Evolutionary conservation across 1,140 invertebrate genomes (phyloP).

Genomic region (Hirudo medicinalis): DNA sequence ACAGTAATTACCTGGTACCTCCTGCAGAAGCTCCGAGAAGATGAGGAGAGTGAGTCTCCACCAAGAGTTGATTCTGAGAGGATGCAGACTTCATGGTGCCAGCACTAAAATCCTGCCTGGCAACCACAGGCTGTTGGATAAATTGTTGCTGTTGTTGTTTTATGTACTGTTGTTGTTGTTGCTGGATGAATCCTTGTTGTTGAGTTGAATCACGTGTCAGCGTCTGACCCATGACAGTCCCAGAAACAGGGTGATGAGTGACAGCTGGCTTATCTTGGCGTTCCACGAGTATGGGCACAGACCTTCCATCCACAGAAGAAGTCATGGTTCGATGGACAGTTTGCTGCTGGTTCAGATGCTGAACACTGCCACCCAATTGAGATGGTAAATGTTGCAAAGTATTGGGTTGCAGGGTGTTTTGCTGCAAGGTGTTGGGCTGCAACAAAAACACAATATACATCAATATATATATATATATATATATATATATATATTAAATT

Average conservation of each 20-base stretch:
- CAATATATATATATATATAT: no score
- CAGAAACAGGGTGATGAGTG: background rate
- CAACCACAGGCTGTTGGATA: slow-evolving; percentile 14
- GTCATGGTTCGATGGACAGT: background rate
- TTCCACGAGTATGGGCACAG: background rate
- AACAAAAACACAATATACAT: no score
- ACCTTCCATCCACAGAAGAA: background rate
- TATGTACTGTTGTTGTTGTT: slow-evolving; percentile 23
- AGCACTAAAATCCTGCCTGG: slow-evolving; percentile 14
- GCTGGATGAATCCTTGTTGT: slow-evolving; percentile 18
- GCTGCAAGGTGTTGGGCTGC: no score
- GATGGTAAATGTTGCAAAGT: background rate
- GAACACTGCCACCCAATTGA: background rate
- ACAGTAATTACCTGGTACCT: background rate
- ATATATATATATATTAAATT: no score
- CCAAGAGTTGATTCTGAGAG: no score
- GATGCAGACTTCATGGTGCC: no score
- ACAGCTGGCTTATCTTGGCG: background rate
- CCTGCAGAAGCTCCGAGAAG: background rate
- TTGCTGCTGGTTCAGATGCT: slow-evolving; percentile 7
- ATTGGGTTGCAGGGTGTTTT: no score
- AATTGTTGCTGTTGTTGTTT: slow-evolving; percentile 9
- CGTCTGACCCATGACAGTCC: background rate
- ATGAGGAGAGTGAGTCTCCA: no score
- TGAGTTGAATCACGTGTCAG: slow-evolving; percentile 18